Evolutionary conservation across 2,113 vertebrate genomes (phyloP).

Genomic region (Pseudonaja textilis): DNA sequence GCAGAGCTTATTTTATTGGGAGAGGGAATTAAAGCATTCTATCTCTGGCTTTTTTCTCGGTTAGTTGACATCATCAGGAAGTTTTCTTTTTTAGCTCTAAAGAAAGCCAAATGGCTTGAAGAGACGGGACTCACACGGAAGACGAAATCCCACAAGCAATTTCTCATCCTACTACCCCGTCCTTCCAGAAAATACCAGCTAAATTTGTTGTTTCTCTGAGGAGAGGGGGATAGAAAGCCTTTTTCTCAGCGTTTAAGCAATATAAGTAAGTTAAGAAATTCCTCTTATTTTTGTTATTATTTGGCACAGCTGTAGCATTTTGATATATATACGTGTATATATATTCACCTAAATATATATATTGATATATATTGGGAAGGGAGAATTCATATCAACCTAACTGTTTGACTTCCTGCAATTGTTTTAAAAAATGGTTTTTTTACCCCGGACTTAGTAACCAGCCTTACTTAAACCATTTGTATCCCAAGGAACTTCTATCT

Average conservation of each 20-base stretch:
- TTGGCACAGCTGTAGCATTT: neutral
- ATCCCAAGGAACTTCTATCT: neutral
- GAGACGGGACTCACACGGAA: neutral
- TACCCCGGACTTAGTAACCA: neutral
- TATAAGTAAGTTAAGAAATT: neutral
- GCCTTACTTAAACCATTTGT: neutral
- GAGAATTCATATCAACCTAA: neutral
- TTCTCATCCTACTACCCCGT: neutral
- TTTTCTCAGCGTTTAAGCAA: neutral
- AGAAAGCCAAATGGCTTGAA: neutral
- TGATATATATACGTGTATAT: neutral
- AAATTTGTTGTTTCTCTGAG: neutral
- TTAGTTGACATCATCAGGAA: neutral
- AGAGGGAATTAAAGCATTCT: neutral
- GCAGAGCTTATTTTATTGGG: neutral
- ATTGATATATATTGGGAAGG: no score
- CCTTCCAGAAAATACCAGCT: neutral
- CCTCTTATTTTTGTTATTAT: neutral
- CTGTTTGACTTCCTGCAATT: neutral
- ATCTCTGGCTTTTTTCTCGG: neutral
- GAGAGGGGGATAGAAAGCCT: neutral
- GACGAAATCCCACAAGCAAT: neutral
- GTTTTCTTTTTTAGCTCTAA: neutral
- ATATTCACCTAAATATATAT: no score
- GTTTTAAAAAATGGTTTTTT: neutral